These are phyloP conservation scores for Phylloscopus trochilus DNA, from an alignment of 2,113 vertebrate species.

Conservation along the genomic window DNA sequence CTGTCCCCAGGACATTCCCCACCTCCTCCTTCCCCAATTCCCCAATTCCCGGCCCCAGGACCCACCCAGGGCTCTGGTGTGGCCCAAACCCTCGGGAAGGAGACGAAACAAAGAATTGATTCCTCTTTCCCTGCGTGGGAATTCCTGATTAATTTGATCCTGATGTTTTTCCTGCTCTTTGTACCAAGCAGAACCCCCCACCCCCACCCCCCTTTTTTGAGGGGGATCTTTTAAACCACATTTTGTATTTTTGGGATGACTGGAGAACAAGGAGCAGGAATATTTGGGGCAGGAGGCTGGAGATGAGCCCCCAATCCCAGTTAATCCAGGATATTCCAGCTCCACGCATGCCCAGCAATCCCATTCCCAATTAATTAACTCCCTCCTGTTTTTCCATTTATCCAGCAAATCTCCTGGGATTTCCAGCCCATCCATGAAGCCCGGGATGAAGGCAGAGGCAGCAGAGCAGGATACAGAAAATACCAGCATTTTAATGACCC, in stretches of 20 bases:
- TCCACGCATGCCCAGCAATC: fast-evolving
- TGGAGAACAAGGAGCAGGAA: not conserved
- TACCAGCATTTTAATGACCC: not conserved
- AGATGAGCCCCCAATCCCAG: fast-evolving
- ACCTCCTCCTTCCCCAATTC: not conserved
- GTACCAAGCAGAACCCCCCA: fast-evolving
- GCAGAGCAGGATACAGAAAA: slow-evolving; percentile 25
- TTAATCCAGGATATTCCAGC: not conserved
- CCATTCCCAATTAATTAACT: not conserved
- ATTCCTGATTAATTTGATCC: fast-evolving
- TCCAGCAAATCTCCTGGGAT: not conserved
- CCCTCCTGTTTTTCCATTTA: not conserved
- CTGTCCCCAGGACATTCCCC: not conserved
- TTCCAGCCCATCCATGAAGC: fast-evolving
- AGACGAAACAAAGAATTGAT: fast-evolving
- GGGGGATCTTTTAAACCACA: too few species aligned
- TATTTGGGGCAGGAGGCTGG: not conserved
- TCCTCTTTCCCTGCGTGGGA: not conserved
- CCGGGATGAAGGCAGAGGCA: not conserved
- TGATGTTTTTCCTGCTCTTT: fast-evolving
- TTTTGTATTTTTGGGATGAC: fast-evolving
- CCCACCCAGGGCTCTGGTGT: not conserved
- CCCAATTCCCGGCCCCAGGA: fast-evolving
- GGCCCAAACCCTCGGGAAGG: not conserved
- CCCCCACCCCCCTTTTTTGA: fast-evolving